Base-by-base conservation (phyloP, 2,797 vertebrate species). In the Champsocephalus esox region DNA sequence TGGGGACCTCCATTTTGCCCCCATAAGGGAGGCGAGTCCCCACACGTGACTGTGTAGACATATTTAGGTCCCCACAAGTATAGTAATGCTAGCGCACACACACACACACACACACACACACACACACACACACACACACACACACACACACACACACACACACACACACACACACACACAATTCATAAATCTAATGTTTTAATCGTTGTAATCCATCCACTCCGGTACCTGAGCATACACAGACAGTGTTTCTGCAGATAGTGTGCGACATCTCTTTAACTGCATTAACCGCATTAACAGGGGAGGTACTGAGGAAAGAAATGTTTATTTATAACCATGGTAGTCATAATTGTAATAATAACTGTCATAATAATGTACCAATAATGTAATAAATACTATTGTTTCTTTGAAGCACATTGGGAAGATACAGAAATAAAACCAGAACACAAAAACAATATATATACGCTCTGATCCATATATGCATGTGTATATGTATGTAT, bases 321-420 rank as follows among this genome's bases (percentile, higher is more conserved):
- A 95, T 95, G 94, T 98, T 98, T 98, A 97, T 97, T 98, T 95
- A 96, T 97, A 92, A 89, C 90, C 85, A 91, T 92, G 84, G 88
- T 90, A 87, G 72, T 95, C 93, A 88, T 92, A 92, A 91, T 80
- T 90, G 77, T 86, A 94, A 91, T 96, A 95, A 95, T 94, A 93
- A 86, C 87, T 88, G 88, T 93, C 86, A 93, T 94, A 93, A 94
- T 95, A 94, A 93, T 90, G 88, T 89, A 93, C 89, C 90, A 88
- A 87, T 93, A 90, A 87, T 84, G 89, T 93, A 91, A 94, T 94
- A 95, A 95, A 95, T 95, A 95, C 91, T 96, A 95, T 91, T 96
- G 95, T 94, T 95, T 93, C 91, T 96, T 92, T 94, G 94, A 93
- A 95, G 94, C 96, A 96, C 96, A 95, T 93, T 93, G 86, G 95